Conservation (phyloP, 2,888 invertebrate genomes). For the Chaitophorus viminalis region DNA sequence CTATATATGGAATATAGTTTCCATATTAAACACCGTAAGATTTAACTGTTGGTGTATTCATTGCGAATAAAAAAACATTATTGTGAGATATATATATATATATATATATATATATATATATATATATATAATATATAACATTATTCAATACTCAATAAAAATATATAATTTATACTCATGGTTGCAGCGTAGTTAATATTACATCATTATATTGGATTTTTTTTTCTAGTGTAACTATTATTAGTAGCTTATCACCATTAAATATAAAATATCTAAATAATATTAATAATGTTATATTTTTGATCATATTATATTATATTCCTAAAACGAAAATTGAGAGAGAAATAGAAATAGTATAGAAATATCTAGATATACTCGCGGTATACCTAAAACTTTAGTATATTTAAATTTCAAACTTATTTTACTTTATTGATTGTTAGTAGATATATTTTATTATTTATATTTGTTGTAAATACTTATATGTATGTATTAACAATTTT, state of each 20-base stretch:
- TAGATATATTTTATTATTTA: not conserved
- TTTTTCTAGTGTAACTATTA: not conserved
- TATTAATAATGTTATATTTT: not conserved
- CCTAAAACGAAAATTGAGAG: not conserved
- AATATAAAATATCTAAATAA: not conserved
- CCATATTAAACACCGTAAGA: conserved; percentile 18
- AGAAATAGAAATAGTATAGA: too few species aligned
- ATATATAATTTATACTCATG: not conserved
- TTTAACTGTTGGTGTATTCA: not conserved
- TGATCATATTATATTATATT: not conserved
- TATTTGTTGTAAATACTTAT: too few species aligned
- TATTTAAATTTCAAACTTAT: not conserved
- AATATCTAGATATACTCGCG: too few species aligned
- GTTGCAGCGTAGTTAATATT: not conserved
- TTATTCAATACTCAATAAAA: not conserved
- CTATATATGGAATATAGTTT: conserved; percentile 15
- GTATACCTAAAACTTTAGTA: too few species aligned
- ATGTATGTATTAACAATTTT: not conserved
- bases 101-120: not conserved
- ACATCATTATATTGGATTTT: not conserved
- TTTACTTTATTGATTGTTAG: not conserved
- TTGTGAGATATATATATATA: not conserved
- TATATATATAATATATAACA: too few species aligned
- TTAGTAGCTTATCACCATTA: not conserved
- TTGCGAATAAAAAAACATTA: not conserved